Evolutionary conservation across 2,888 invertebrate species (phyloP).

Genomic region (Drosophila macrospina): DNA sequence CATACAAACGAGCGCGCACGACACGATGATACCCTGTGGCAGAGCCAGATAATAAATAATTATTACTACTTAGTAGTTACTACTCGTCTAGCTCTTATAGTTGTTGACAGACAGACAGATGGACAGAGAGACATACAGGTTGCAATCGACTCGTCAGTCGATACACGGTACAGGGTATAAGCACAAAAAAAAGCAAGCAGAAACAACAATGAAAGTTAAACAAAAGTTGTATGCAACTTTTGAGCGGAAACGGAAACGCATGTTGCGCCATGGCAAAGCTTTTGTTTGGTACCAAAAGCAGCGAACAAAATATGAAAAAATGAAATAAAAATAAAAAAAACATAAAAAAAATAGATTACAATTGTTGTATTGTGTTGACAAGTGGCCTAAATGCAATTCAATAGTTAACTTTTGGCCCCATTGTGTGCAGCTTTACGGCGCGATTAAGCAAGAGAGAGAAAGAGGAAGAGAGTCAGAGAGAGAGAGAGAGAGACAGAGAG

Average conservation of each 20-base stretch:
- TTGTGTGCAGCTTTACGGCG: slow-evolving; percentile 34
- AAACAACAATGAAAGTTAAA: slow-evolving; percentile 69
- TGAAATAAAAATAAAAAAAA: not conserved
- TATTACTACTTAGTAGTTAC: too few species aligned
- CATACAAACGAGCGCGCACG: too few species aligned
- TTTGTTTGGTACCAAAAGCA: slow-evolving; percentile 38
- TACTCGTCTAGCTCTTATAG: too few species aligned
- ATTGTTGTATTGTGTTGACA: slow-evolving; percentile 51
- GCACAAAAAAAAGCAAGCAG: slow-evolving; percentile 3
- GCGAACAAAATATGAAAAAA: slow-evolving; percentile 1
- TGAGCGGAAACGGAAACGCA: slow-evolving; percentile 73
- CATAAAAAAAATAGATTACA: slow-evolving; percentile 34
- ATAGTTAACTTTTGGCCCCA: slow-evolving; percentile 60
- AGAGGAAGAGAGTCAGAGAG: not conserved
- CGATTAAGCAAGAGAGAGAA: not conserved
- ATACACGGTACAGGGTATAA: not conserved
- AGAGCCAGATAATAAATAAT: too few species aligned
- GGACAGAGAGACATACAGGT: too few species aligned
- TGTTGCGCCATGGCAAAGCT: slow-evolving; percentile 65
- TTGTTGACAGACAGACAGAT: too few species aligned
- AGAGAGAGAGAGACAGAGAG: not conserved
- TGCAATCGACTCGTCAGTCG: too few species aligned
- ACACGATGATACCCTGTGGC: too few species aligned
- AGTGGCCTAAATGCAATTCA: slow-evolving; percentile 74
- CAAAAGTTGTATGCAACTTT: slow-evolving; percentile 68